These are phyloP conservation scores for Watsonalla binaria DNA, from an alignment of 2,888 invertebrate genomes.

Conservation along the genomic window DNA sequence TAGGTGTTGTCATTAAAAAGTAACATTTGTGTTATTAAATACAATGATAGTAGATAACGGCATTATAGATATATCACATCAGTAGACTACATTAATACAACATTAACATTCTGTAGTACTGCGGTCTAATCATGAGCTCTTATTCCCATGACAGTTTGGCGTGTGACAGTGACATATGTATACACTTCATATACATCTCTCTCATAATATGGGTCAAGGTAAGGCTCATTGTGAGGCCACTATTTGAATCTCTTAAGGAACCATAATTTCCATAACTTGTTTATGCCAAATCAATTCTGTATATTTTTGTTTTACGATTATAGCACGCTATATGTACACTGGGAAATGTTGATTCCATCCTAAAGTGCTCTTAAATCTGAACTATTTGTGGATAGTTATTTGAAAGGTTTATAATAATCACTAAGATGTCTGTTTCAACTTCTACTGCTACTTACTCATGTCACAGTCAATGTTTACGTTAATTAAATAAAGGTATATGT, in stretches of 20 bases:
- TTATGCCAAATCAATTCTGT: conserved; percentile 48
- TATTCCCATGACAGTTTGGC: no score
- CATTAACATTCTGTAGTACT: no score
- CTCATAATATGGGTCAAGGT: no score
- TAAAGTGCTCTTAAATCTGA: conserved; percentile 76
- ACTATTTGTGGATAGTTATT: conserved; percentile 59
- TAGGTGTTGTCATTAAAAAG: no score
- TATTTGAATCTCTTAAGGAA: conserved; percentile 28
- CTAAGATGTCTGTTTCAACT: conserved; percentile 35
- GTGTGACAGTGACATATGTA: no score
- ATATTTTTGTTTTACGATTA: conserved; percentile 45
- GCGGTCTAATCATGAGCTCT: no score
- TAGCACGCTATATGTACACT: conserved; percentile 58
- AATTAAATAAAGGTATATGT: conserved; percentile 52
- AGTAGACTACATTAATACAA: no score
- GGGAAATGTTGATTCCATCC: conserved; percentile 73
- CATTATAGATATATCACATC: no score
- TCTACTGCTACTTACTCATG: conserved; percentile 49
- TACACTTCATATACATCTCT: no score
- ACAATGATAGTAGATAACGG: no score
- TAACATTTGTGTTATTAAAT: no score
- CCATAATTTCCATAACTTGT: conserved; percentile 18
- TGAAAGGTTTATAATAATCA: conserved; percentile 39
- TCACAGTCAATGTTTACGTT: conserved; percentile 57
- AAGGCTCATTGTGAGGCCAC: background rate